A percentile compares a stretch with the other conserved stretches of the same genome.
Evolutionary conservation across 2,888 invertebrate genomes (phyloP).

Genomic region (Acleris holmiana): DNA sequence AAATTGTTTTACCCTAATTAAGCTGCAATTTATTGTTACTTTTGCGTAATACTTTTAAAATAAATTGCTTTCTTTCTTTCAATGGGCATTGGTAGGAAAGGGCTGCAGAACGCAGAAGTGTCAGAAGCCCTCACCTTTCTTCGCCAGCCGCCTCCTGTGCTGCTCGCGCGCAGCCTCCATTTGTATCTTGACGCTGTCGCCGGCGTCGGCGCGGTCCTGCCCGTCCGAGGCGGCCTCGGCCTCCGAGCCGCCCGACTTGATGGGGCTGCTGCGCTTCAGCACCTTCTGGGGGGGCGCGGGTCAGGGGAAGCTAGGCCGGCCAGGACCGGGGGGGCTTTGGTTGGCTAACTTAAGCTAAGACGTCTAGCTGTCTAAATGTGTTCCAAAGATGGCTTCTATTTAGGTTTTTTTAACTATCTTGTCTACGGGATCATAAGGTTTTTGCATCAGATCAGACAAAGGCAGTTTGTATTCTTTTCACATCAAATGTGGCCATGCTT

Average conservation of each 20-base stretch:
- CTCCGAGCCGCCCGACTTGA: slow-evolving; percentile 73
- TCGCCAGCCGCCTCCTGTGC: slow-evolving; percentile 71
- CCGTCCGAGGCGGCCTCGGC: slow-evolving; percentile 64
- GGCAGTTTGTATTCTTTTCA: too few species aligned
- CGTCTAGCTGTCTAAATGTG: background rate
- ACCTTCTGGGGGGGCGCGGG: slow-evolving; percentile 63
- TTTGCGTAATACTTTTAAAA: too few species aligned
- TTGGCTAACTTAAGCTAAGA: slow-evolving; percentile 10
- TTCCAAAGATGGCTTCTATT: too few species aligned
- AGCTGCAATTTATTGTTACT: too few species aligned
- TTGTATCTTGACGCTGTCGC: slow-evolving; percentile 74
- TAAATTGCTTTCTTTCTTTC: too few species aligned
- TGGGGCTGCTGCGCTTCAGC: slow-evolving; percentile 68
- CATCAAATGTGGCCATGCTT: background rate
- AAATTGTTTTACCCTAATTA: too few species aligned
- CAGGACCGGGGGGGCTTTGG: background rate
- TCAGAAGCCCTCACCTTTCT: slow-evolving; percentile 63
- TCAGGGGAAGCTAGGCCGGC: background rate
- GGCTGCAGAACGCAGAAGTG: too few species aligned
- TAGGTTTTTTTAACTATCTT: too few species aligned
- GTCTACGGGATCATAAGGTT: too few species aligned
- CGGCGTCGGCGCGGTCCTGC: slow-evolving; percentile 58
- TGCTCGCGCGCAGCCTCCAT: slow-evolving; percentile 79
- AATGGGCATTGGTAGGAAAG: too few species aligned
- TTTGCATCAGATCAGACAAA: too few species aligned